Base-by-base conservation (phyloP, 2,888 invertebrate species). In the Nomada ruficornis region DNA sequence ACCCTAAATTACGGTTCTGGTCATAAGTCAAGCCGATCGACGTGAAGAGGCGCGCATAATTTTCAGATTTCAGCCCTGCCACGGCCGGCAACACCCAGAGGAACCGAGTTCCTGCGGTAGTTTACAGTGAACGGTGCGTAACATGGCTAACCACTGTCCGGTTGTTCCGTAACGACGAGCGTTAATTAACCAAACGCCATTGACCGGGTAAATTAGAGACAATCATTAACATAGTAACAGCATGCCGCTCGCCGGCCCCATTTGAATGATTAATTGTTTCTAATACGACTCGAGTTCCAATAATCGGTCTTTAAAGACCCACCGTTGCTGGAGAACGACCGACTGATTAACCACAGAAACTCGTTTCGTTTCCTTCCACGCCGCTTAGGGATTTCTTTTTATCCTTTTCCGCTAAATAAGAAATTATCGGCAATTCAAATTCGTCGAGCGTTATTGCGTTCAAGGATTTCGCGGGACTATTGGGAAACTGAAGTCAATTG, bases 201-300 rank as follows among this genome's bases (percentile, higher is more conserved):
- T 68, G 78, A 69, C 62, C 50, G 54, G 44, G 57, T 62, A 67
- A 74, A 68, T 84, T 76, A 77, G 73, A 86, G 55, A 81, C 72
- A 82, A 84, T 60, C 82, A 84, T 89, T 85, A 84, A 78, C 80
- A 68, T 54, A 64, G 75, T 71, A 78, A 78, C 70, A 85, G 76
- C 77, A 10, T 13, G 72, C 72, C 76, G 74, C 80, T 71, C 55
- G 75, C 64, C 85, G 88, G 82, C 80, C 86, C 85, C 87, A 73
- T 87, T 90, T 70, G 82, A 87, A 87, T 88, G 89, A 90, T 89
- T 90, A 89, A 90, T 90, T 88, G 85, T 84, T 82, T 84, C 85
- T 86, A 89, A 90, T 85, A 80, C 82, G 76, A 81, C 54, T 68
- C 59, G 60, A 67, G 68, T 42, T 73, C 77, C 60, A 78, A 85